Evolutionary conservation across 2,113 vertebrate genomes (phyloP), one percentile per base, ranked within the genome.

Genomic region (Elgaria multicarinata): DNA sequence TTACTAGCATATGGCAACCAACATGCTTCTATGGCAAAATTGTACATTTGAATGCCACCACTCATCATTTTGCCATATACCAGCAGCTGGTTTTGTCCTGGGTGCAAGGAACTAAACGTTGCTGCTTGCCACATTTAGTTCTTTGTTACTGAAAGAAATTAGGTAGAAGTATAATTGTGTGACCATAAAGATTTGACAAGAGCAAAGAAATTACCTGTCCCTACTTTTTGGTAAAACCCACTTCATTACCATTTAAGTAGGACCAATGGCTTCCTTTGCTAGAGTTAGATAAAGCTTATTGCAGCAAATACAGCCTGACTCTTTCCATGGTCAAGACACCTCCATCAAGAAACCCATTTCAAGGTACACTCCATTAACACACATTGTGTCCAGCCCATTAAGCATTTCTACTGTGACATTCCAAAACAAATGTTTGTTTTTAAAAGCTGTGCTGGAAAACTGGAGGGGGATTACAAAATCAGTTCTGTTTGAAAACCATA

Each of bases 311-410:
- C 44, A 55, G 28, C 24, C 44, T 39, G 77, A 53, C 81, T 39
- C 28, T 71, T 89, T 53, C 58, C 82, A 78, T 78, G 62, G 26
- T 89, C n/a, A 77, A 85, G 62, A 55, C 82, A 78, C 69, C 62
- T 89, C 88, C 69, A 78, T 85, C 88, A 89, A 85, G 88, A 85
- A 85, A 89, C 28, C 62, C 72, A 85, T 89, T 89, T 85, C 88
- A 78, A 89, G 74, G n/a, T 89, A 71, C 82, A 85, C 28, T 84
- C 88, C 64, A 85, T 89, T 89, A 84, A 67, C 74, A 76, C 74
- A 85, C 50, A 78, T 85, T 89, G 74, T 85, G 88, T 78, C 67
- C 88, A 78, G 44, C 62, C 82, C 88, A 89, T 89, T 89, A 89
- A 85, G 33, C 82, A 78, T 39, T 71, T 24, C 26, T 62, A 71